Conservation (phyloP, 2,113 vertebrate genomes). For the Calyptomena viridis region DNA sequence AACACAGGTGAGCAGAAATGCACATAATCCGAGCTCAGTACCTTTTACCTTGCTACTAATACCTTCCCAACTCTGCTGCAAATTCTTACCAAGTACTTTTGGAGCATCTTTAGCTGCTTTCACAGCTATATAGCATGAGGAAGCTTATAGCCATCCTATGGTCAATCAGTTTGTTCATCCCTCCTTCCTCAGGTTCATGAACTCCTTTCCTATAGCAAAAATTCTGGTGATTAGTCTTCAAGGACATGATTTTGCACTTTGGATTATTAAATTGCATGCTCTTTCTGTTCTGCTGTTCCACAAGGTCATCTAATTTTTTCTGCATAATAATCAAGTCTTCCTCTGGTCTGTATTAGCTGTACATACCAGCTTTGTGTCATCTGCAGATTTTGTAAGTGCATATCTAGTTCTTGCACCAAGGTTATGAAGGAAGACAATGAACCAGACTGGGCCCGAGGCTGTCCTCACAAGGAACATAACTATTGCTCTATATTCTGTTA, state of each 20-base stretch:
- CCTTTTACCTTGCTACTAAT: background rate
- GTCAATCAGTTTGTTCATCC: background rate
- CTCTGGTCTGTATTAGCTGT: conserved; percentile 4
- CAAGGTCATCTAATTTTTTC: conserved; percentile 63
- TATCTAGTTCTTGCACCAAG: background rate
- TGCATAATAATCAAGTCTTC: conserved; percentile 57
- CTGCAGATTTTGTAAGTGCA: background rate
- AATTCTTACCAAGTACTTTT: background rate
- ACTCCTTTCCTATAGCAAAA: background rate
- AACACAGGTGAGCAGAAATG: background rate
- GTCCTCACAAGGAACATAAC: background rate
- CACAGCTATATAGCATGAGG: background rate
- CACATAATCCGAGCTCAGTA: background rate
- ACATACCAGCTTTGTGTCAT: background rate
- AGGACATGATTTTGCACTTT: conserved; percentile 62
- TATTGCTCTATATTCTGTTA: background rate
- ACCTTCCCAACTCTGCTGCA: background rate
- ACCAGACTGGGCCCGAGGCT: background rate
- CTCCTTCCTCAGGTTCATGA: background rate
- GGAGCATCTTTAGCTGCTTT: background rate
- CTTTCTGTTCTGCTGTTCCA: conserved; percentile 46
- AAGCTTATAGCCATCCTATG: background rate
- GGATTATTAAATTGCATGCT: conserved; percentile 66
- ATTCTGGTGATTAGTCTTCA: conserved; percentile 52
- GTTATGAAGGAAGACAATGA: background rate